These are phyloP conservation scores for Julus scanicus DNA, from an alignment of 2,888 invertebrate genomes.

Conservation along the genomic window DNA sequence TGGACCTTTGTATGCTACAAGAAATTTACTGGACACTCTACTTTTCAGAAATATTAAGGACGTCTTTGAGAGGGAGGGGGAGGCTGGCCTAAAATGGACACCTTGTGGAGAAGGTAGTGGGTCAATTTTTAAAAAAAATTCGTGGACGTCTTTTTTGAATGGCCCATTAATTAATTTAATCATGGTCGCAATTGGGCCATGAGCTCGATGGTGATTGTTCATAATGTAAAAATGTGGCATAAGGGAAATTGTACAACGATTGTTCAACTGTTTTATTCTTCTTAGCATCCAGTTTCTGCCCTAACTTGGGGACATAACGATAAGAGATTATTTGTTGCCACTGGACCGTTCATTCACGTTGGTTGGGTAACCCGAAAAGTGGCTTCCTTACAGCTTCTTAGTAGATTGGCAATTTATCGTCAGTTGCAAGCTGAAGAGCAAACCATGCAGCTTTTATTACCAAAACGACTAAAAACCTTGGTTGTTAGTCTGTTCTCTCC, in stretches of 20 bases:
- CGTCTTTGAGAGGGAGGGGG: no score
- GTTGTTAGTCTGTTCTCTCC: constrained; percentile 89
- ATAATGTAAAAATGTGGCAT: no score
- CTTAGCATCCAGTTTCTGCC: constrained; percentile 85
- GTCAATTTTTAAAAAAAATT: no score
- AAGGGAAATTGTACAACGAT: background rate
- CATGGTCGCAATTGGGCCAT: no score
- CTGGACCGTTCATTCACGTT: constrained; percentile 77
- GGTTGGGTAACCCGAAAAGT: constrained; percentile 66
- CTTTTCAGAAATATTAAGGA: no score
- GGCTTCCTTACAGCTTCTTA: constrained; percentile 89
- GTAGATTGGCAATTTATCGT: constrained; percentile 73
- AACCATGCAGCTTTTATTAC: constrained; percentile 84
- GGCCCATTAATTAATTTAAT: no score
- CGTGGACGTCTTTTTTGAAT: no score
- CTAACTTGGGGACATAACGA: constrained; percentile 99
- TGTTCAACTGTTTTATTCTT: constrained; percentile 58
- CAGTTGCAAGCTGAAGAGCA: constrained; percentile 74
- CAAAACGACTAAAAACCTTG: constrained; percentile 84
- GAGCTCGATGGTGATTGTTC: no score
- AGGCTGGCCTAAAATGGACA: no score
- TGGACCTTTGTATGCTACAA: no score
- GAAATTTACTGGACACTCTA: no score
- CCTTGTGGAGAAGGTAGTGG: no score
- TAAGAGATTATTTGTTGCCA: constrained; percentile 91